Percentiles rank a stretch among this genome's conserved stretches.
These are phyloP conservation scores for Pygoscelis adeliae DNA, from an alignment of 2,113 vertebrate genomes.

Conservation along the genomic window DNA sequence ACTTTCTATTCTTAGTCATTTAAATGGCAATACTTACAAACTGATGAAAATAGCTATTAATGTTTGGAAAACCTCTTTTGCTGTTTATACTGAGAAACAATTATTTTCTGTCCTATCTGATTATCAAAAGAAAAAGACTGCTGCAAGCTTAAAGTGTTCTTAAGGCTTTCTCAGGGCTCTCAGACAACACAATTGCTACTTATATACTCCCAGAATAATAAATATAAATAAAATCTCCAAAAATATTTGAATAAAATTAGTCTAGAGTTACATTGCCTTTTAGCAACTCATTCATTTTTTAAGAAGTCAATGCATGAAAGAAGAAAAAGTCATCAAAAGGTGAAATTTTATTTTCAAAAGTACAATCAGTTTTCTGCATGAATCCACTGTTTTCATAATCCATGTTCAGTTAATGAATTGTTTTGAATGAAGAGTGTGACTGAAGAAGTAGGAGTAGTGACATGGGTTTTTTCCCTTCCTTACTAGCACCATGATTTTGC, in stretches of 20 bases:
- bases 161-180: neutral
- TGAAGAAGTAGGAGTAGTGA: neutral
- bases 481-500: neutral
- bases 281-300: neutral
- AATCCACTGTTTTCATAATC: neutral
- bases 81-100: neutral
- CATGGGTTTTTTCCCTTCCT: neutral
- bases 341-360: neutral
- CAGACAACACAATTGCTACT: neutral
- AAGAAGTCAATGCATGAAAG: neutral
- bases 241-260: neutral
- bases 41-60: neutral
- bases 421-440: neutral
- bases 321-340: neutral
- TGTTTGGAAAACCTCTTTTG: neutral
- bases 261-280: neutral
- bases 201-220: neutral
- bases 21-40: neutral
- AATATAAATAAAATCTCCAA: neutral
- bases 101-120: neutral
- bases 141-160: neutral
- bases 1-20: neutral
- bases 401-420: neutral
- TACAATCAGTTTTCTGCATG: neutral
- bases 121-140: neutral